Evolutionary conservation across 2,888 invertebrate genomes (phyloP).

Genomic region (Coecobrya sp.): DNA sequence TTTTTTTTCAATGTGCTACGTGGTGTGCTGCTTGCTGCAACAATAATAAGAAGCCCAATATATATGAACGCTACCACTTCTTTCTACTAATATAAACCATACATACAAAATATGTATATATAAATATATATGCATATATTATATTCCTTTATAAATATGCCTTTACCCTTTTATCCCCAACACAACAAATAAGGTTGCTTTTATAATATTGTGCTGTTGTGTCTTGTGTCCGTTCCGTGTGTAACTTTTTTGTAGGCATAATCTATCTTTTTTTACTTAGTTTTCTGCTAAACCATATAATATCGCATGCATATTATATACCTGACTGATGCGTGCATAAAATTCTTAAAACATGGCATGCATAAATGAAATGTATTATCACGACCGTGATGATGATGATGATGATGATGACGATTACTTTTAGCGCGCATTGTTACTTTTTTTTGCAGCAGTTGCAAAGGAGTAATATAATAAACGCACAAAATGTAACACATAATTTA

Average conservation of each 20-base stretch:
- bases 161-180: background rate
- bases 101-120: background rate
- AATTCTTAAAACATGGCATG: slow-evolving; percentile 32
- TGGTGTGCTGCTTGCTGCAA: background rate
- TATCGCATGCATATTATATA: slow-evolving; percentile 55
- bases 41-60: background rate
- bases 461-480: background rate
- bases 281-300: slow-evolving; percentile 50
- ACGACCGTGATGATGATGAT: background rate
- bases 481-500: background rate
- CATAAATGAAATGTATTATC: slow-evolving; percentile 61
- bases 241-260: slow-evolving; percentile 31
- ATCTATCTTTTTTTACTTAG: slow-evolving; percentile 45
- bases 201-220: background rate
- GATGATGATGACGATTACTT: slow-evolving; percentile 48
- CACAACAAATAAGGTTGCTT: slow-evolving; percentile 42
- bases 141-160: background rate
- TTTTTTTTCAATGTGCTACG: background rate
- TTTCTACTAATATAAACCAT: background rate
- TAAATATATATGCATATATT: no score
- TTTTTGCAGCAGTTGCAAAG: background rate
- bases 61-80: background rate
- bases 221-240: slow-evolving; percentile 28
- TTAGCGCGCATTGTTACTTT: slow-evolving; percentile 36
- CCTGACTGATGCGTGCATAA: slow-evolving; percentile 53